Conservation (phyloP, 1,140 invertebrate species). For the Drusus annulatus region DNA sequence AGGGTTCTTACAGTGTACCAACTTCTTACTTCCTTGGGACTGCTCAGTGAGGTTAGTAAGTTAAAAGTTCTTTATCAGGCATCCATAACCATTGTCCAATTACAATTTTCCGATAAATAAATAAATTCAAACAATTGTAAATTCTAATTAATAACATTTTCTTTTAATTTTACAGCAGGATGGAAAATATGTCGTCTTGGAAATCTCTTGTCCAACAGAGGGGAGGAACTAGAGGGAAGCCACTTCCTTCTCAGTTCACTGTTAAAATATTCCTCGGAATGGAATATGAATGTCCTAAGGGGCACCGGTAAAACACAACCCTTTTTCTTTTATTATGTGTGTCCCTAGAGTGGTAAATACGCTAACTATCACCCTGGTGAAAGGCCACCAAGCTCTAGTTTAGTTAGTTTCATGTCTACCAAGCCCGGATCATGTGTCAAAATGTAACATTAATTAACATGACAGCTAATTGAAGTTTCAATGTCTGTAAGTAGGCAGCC, state of each 20-base stretch:
- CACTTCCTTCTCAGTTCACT: slow-evolving; percentile 73
- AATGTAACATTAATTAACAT: too few species aligned
- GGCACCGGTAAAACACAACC: slow-evolving; percentile 76
- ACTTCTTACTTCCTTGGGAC: slow-evolving; percentile 96
- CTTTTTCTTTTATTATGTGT: too few species aligned
- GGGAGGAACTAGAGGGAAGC: slow-evolving; percentile 61
- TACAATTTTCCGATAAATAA: not conserved
- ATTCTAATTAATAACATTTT: not conserved
- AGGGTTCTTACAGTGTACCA: slow-evolving; percentile 90
- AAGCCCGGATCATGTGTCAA: too few species aligned
- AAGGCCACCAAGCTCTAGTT: too few species aligned
- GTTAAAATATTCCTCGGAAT: slow-evolving; percentile 97
- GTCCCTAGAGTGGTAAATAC: too few species aligned
- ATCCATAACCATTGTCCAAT: not conserved
- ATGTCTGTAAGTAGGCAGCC: too few species aligned
- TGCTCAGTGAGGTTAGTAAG: slow-evolving; percentile 79
- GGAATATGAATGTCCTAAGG: slow-evolving; percentile 96
- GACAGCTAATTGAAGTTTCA: too few species aligned
- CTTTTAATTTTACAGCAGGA: slow-evolving; percentile 20
- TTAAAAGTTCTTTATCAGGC: too few species aligned
- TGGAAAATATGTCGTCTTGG: slow-evolving; percentile 58
- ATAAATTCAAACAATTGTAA: too few species aligned
- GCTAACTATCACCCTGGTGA: too few species aligned
- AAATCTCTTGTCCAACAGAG: slow-evolving; percentile 59
- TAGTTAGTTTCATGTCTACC: too few species aligned